Percentiles rank a stretch among this genome's conserved stretches.
Conservation (phyloP, 2,888 invertebrate genomes). For the Microplitis deprimator region DNA sequence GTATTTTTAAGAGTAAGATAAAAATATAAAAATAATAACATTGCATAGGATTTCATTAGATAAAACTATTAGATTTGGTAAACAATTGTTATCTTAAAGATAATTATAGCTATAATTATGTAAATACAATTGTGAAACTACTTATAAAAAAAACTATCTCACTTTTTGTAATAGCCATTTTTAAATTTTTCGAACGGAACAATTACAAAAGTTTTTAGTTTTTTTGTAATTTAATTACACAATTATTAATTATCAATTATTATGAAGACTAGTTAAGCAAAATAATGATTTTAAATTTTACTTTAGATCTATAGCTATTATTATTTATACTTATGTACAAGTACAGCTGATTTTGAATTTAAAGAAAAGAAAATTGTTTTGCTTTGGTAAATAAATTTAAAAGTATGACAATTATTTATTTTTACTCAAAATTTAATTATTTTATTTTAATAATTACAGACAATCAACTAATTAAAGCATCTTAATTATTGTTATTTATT, state of each 20-base stretch:
- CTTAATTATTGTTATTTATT: not conserved
- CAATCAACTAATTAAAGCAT: not conserved
- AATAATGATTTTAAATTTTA: not conserved
- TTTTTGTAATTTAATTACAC: not conserved
- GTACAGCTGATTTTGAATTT: not conserved
- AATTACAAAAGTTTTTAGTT: not conserved
- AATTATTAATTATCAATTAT: not conserved
- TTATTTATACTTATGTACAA: not conserved
- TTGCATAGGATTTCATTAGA: constrained; percentile 2
- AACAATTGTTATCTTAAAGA: constrained; percentile 11
- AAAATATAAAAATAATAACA: constrained; percentile 8
- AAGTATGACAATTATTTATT: not conserved
- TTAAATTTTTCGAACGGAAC: not conserved
- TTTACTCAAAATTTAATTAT: not conserved
- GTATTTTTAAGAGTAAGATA: constrained; percentile 29
- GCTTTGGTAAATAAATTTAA: not conserved
- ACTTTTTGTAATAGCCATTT: not conserved
- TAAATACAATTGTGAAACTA: constrained; percentile 24
- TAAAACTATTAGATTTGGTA: constrained; percentile 23
- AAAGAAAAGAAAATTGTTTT: not conserved
- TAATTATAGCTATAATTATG: constrained; percentile 16
- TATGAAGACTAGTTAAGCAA: not conserved
- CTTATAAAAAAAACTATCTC: not conserved
- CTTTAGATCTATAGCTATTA: not conserved
- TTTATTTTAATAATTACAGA: not conserved